phyloP scores from a whole-genome alignment of 2,797 vertebrate genomes.

The Hippopotamyrus pictus region DNA sequence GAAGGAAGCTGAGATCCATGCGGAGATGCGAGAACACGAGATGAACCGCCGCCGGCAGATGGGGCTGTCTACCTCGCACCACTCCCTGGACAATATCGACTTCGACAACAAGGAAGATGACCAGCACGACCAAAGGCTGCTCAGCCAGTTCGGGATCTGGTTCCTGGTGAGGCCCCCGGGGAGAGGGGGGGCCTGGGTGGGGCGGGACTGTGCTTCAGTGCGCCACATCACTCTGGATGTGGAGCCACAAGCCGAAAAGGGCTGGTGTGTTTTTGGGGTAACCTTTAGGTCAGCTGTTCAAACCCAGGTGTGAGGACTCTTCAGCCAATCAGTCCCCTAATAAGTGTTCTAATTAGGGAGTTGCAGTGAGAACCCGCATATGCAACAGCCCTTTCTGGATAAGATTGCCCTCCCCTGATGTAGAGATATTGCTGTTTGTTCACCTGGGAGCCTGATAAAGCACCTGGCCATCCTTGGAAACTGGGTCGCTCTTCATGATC shows the following conservation, averaged over 20 bases:
- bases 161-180: slow-evolving; percentile 74
- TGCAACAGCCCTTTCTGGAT: neutral
- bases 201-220: neutral
- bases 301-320: neutral
- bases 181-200: neutral
- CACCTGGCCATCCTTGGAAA: neutral
- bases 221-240: neutral
- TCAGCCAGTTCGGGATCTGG: slow-evolving; percentile 99
- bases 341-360: neutral
- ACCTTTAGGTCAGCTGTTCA: neutral
- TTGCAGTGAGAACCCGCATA: neutral
- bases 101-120: slow-evolving; percentile 99
- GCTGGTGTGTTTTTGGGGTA: neutral
- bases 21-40: slow-evolving; percentile 90
- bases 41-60: slow-evolving; percentile 88
- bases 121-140: slow-evolving; percentile 92
- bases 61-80: slow-evolving; percentile 91
- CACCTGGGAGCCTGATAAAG: neutral
- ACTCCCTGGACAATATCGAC: slow-evolving; percentile 92
- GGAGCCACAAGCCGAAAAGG: neutral
- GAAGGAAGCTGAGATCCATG: slow-evolving; percentile 96
- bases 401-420: neutral
- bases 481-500: neutral
- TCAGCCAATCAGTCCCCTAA: neutral
- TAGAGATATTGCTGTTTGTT: neutral